A percentile compares a stretch with the other conserved stretches of the same genome.
These are phyloP conservation scores for Cheirogaleus major DNA, from an alignment of 2,797 vertebrate genomes.

Conservation along the genomic window DNA sequence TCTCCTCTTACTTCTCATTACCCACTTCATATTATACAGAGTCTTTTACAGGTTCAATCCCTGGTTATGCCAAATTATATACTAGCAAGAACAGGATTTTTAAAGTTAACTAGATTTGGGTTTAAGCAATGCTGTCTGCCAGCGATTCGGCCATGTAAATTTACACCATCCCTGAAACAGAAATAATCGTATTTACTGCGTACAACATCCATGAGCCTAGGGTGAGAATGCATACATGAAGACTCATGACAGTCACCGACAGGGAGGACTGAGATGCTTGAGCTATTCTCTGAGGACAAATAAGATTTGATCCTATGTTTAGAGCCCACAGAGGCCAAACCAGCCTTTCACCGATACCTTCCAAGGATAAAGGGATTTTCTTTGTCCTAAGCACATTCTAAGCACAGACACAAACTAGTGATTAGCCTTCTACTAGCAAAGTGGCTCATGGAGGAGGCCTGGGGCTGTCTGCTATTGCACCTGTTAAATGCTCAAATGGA, in stretches of 20 bases:
- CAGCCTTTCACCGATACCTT: neutral
- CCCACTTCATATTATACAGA: neutral
- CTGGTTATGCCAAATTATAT: neutral
- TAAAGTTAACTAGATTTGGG: neutral
- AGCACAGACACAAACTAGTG: neutral
- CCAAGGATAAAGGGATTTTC: neutral
- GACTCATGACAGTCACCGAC: too few relatives aligned
- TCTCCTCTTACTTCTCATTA: neutral
- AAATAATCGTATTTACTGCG: neutral
- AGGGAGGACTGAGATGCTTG: neutral
- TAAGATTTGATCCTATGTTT: neutral
- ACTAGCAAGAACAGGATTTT: neutral
- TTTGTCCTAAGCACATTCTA: neutral
- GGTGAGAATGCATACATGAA: neutral
- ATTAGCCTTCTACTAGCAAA: conserved; percentile 68
- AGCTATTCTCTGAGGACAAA: neutral
- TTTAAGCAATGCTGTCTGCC: neutral
- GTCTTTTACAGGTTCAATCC: neutral
- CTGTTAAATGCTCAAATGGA: neutral
- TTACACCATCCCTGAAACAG: neutral
- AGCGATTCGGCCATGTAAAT: neutral
- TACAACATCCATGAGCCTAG: neutral
- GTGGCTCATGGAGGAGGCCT: neutral
- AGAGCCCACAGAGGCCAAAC: neutral
- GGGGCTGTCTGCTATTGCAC: fast-evolving